Percentiles rank a stretch among this genome's conserved stretches.
Evolutionary conservation across 1,140 invertebrate species (phyloP).

Genomic region (Trissolcus basalis): DNA sequence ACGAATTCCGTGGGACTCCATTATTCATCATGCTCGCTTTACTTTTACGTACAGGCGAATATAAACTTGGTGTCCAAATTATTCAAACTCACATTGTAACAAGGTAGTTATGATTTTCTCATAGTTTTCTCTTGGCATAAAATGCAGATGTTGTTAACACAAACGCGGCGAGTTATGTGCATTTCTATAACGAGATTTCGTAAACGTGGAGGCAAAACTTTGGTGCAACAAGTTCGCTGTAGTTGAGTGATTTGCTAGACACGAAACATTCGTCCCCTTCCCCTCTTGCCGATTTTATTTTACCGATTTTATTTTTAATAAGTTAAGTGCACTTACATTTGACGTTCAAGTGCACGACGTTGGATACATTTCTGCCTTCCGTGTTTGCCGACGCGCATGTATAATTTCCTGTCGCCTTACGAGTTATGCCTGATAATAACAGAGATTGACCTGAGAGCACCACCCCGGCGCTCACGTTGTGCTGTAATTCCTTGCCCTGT

Average conservation of each 20-base stretch:
- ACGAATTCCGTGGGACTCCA: constrained; percentile 7
- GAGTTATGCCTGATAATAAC: constrained; percentile 79
- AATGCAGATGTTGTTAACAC: constrained; percentile 52
- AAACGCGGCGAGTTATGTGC: constrained; percentile 37
- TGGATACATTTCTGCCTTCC: constrained; percentile 78
- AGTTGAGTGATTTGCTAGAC: constrained; percentile 11
- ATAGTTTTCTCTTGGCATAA: constrained; percentile 45
- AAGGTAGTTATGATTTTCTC: constrained; percentile 53
- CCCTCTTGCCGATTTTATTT: neutral
- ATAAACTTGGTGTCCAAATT: constrained; percentile 50
- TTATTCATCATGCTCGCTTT: constrained; percentile 44
- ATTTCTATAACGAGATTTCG: constrained; percentile 50
- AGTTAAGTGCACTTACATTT: constrained; percentile 77
- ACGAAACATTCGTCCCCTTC: constrained; percentile 5
- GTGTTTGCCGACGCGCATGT: constrained; percentile 78
- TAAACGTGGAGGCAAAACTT: constrained; percentile 31
- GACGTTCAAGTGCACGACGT: constrained; percentile 77
- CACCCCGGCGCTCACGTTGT: constrained; percentile 77
- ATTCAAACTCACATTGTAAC: constrained; percentile 48
- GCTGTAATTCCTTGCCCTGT: constrained; percentile 77
- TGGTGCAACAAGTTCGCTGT: constrained; percentile 41
- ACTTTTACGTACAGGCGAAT: constrained; percentile 24
- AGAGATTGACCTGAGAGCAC: constrained; percentile 79
- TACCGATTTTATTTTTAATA: neutral
- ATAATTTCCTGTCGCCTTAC: constrained; percentile 78